phyloP scores from a whole-genome alignment of 2,113 vertebrate genomes.

The Sapajus apella region DNA sequence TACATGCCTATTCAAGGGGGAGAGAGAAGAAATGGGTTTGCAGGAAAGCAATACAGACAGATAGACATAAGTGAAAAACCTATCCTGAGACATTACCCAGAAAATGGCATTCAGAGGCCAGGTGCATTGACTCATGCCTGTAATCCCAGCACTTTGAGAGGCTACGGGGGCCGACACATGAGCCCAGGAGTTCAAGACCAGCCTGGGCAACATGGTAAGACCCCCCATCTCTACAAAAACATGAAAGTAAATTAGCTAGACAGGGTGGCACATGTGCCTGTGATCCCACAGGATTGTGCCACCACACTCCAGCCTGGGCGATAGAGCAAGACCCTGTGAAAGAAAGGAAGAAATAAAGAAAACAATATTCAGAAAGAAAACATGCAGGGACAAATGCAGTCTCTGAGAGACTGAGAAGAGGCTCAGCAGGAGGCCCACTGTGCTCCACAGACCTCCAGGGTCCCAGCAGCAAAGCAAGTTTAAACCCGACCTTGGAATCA shows the following conservation, averaged over 20 bases:
- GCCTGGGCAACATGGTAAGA: too few species aligned
- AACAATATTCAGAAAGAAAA: neutral
- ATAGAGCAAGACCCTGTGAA: too few species aligned
- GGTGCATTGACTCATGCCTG: too few species aligned
- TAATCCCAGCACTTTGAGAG: too few species aligned
- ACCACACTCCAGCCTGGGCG: too few species aligned
- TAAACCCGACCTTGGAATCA: neutral
- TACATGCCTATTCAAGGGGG: neutral
- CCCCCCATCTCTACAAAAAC: too few species aligned
- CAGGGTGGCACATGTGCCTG: too few species aligned
- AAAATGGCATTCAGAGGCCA: neutral
- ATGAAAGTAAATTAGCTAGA: too few species aligned
- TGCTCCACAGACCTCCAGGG: neutral
- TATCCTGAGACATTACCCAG: neutral
- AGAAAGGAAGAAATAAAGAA: neutral
- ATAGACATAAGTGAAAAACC: neutral
- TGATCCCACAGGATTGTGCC: too few species aligned
- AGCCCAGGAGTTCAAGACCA: too few species aligned
- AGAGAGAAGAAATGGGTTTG: neutral
- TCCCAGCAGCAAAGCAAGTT: neutral
- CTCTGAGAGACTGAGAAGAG: neutral
- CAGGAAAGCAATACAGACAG: neutral
- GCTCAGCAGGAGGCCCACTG: neutral
- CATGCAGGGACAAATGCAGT: accelerated
- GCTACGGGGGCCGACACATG: too few species aligned